Evolutionary conservation across 2,113 vertebrate genomes (phyloP).

Genomic region (Rhombomys opimus): DNA sequence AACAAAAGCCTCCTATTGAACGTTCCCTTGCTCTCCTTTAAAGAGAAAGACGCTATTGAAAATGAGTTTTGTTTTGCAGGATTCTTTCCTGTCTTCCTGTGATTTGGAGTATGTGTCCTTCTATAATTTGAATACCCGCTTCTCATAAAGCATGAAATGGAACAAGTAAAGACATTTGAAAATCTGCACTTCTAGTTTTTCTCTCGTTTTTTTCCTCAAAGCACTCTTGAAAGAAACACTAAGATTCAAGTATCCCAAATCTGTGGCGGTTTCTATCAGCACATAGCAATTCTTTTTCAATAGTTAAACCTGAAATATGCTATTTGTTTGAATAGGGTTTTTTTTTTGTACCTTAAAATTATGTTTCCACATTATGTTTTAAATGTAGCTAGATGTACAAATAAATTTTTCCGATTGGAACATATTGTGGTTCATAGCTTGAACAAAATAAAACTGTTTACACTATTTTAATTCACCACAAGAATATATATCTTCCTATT

Average conservation of each 20-base stretch:
- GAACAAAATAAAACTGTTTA: constrained; percentile 71
- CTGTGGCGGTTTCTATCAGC: constrained; percentile 4
- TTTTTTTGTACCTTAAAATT: background rate
- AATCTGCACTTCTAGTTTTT: constrained; percentile 49
- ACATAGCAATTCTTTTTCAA: constrained; percentile 50
- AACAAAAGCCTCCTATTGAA: constrained; percentile 41
- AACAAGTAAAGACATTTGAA: constrained; percentile 63
- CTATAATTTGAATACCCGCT: constrained; percentile 65
- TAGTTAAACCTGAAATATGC: background rate
- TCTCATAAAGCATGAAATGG: constrained; percentile 23
- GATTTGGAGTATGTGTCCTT: constrained; percentile 61
- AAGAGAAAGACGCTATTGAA: constrained; percentile 51
- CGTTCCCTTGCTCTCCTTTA: constrained; percentile 62
- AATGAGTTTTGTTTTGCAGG: constrained; percentile 47
- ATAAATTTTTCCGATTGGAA: constrained; percentile 30
- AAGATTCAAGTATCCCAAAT: constrained; percentile 26
- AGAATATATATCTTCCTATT: constrained; percentile 72
- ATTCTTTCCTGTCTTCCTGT: constrained; percentile 59
- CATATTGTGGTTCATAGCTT: constrained; percentile 39
- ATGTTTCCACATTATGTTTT: constrained; percentile 5
- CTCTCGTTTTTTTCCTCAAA: constrained; percentile 62
- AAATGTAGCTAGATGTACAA: background rate
- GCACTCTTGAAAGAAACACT: constrained; percentile 7
- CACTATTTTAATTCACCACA: constrained; percentile 62
- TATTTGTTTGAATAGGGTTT: background rate